phyloP scores from a whole-genome alignment of 1,140 invertebrate species.

The Hycleus phaleratus region DNA sequence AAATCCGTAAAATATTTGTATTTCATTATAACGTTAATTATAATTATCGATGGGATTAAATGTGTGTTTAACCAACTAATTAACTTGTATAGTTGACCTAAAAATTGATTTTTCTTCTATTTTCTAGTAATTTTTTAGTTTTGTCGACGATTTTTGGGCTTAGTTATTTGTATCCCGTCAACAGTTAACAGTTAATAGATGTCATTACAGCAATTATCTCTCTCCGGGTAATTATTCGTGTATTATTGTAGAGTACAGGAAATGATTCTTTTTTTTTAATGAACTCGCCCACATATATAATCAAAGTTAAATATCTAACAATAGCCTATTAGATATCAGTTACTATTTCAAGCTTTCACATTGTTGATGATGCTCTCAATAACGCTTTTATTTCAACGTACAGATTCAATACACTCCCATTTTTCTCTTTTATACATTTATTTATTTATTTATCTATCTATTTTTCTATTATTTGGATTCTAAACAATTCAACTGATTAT shows the following conservation, averaged over 20 bases:
- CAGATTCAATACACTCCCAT: too few species aligned
- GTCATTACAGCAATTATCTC: conserved; percentile 39
- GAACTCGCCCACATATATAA: conserved; percentile 40
- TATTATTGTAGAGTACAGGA: conserved; percentile 39
- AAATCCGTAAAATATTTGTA: conserved; percentile 12
- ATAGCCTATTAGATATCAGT: conserved; percentile 36
- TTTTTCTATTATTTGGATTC: too few species aligned
- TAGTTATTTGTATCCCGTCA: background rate
- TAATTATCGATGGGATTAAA: conserved; percentile 11
- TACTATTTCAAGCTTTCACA: conserved; percentile 23
- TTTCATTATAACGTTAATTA: conserved; percentile 15
- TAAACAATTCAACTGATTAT: too few species aligned
- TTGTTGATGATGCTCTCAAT: conserved; percentile 23
- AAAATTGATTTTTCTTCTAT: too few species aligned
- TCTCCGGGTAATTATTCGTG: conserved; percentile 40
- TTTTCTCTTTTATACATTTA: too few species aligned
- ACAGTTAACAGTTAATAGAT: conserved; percentile 29
- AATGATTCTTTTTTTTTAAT: conserved; percentile 41
- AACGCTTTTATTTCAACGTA: conserved; percentile 12
- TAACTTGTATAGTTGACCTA: too few species aligned
- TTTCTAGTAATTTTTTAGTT: too few species aligned
- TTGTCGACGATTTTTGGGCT: too few species aligned
- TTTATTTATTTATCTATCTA: too few species aligned
- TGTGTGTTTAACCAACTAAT: conserved; percentile 8
- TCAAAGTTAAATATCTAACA: conserved; percentile 41